phyloP scores from a whole-genome alignment of 2,113 vertebrate genomes.

The Macrotus californicus region DNA sequence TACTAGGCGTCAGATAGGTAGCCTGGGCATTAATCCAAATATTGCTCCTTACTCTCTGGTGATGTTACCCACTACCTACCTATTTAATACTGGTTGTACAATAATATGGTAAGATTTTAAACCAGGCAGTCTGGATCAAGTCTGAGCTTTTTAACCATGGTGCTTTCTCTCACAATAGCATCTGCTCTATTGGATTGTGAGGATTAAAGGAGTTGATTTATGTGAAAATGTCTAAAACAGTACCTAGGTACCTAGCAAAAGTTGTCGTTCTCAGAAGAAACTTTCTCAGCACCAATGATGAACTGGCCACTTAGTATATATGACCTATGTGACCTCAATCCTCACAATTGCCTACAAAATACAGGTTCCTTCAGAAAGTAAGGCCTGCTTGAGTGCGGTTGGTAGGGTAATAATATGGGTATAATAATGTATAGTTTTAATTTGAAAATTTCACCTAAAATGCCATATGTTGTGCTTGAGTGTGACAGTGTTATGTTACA shows the following conservation, averaged over 20 bases:
- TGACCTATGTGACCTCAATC: neutral
- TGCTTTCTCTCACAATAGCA: neutral
- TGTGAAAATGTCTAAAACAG: neutral
- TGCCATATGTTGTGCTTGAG: no score
- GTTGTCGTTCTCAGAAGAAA: neutral
- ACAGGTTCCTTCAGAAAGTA: neutral
- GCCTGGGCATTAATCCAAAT: neutral
- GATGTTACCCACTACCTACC: neutral
- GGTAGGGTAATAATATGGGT: no score
- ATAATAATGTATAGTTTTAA: no score
- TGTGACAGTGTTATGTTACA: no score
- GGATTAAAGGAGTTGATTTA: conserved; percentile 6
- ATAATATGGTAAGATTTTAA: conserved; percentile 14
- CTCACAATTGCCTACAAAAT: neutral
- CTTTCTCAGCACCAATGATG: neutral
- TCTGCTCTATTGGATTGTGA: neutral
- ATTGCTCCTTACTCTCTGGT: neutral
- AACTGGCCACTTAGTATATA: neutral
- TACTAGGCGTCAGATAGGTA: neutral
- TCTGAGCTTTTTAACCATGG: neutral
- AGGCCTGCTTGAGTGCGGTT: no score
- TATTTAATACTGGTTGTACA: neutral
- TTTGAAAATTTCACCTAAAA: no score
- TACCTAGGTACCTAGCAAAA: neutral
- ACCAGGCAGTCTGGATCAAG: neutral